phyloP scores from a whole-genome alignment of 2,113 vertebrate genomes.

The Pomatorhinus ruficollis region DNA sequence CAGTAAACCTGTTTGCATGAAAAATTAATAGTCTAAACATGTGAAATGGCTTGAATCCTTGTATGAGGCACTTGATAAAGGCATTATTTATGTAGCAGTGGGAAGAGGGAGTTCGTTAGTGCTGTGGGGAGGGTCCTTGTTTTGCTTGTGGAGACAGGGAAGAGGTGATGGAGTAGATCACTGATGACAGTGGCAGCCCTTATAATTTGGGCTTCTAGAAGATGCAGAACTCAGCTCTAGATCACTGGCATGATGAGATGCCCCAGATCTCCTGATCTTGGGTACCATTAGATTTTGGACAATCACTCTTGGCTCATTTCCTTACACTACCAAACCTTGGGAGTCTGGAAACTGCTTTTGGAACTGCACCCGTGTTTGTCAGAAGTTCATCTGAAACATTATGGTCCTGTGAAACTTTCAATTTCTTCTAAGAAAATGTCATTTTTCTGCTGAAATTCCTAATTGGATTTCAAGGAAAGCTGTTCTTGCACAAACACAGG shows the following conservation, averaged over 20 bases:
- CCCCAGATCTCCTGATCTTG: background rate
- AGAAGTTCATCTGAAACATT: background rate
- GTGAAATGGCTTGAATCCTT: background rate
- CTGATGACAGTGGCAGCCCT: background rate
- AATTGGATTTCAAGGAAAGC: background rate
- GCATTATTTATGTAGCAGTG: background rate
- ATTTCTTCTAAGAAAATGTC: background rate
- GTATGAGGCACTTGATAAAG: background rate
- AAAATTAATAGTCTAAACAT: background rate
- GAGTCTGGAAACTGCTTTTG: background rate
- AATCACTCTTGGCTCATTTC: accelerated
- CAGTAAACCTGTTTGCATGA: background rate
- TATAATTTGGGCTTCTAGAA: background rate
- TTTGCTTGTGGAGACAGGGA: background rate
- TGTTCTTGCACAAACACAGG: accelerated
- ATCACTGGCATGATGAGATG: background rate
- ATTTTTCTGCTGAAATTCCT: background rate
- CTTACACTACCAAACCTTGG: background rate
- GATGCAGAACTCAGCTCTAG: background rate
- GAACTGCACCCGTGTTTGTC: background rate
- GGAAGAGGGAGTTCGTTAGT: accelerated
- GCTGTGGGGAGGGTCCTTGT: accelerated
- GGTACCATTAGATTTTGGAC: background rate
- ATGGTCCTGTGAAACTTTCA: background rate
- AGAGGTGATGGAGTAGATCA: background rate